Evolutionary conservation across 2,888 invertebrate species (phyloP).

Genomic region (Tethea ocularis): DNA sequence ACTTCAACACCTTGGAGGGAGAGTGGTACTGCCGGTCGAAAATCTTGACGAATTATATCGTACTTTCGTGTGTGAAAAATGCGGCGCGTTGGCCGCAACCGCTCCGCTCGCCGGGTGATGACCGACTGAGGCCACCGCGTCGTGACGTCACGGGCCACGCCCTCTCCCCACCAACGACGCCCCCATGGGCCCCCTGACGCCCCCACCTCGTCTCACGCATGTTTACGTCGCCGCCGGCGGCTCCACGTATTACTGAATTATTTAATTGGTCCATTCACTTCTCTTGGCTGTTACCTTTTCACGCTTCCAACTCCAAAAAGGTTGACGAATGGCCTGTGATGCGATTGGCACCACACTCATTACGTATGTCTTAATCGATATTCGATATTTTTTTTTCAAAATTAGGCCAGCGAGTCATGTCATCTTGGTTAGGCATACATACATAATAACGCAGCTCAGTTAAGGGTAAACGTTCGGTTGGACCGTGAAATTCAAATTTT

Average conservation of each 20-base stretch:
- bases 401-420: background rate
- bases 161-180: conserved; percentile 63
- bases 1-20: conserved; percentile 87
- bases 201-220: conserved; percentile 68
- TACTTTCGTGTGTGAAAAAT: conserved; percentile 65
- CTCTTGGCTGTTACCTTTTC: conserved; percentile 75
- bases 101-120: conserved; percentile 74
- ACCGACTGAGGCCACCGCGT: conserved; percentile 72
- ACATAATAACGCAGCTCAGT: no score
- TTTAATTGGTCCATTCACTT: conserved; percentile 83
- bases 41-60: conserved; percentile 80
- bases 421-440: no score
- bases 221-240: conserved; percentile 81
- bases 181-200: conserved; percentile 51
- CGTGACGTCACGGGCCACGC: conserved; percentile 80
- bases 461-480: no score
- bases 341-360: conserved; percentile 66
- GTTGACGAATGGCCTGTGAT: conserved; percentile 68
- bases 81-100: conserved; percentile 76
- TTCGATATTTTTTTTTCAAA: background rate
- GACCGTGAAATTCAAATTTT: no score
- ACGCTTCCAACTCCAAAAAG: conserved; percentile 68
- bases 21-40: conserved; percentile 84
- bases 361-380: conserved; percentile 52
- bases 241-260: conserved; percentile 81